Evolutionary conservation across 1,140 invertebrate species (phyloP).

Genomic region (Diachasma alloeum): DNA sequence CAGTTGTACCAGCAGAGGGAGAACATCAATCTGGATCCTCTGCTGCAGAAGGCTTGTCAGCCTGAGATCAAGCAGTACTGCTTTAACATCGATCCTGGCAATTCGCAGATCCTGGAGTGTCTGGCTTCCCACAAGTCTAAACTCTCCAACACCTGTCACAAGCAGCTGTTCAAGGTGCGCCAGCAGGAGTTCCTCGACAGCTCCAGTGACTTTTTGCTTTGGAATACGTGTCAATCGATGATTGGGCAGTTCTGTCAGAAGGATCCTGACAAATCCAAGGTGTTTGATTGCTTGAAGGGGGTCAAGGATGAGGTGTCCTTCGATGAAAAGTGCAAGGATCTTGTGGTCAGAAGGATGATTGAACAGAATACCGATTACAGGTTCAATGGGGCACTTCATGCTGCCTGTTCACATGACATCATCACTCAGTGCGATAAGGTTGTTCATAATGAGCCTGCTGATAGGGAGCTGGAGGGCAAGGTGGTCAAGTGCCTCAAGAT

Average conservation of each 20-base stretch:
- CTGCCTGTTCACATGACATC: conserved; percentile 79
- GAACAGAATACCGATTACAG: conserved; percentile 93
- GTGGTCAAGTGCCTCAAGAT: conserved; percentile 78
- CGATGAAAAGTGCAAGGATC: conserved; percentile 84
- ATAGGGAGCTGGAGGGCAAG: conserved; percentile 64
- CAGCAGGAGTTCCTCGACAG: conserved; percentile 87
- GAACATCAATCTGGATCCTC: conserved; percentile 85
- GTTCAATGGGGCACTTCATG: conserved; percentile 87
- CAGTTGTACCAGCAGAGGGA: conserved; percentile 91
- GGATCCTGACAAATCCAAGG: conserved; percentile 72
- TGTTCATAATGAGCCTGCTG: conserved; percentile 47
- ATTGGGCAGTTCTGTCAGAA: conserved; percentile 82
- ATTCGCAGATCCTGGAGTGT: conserved; percentile 89
- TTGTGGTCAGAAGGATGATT: conserved; percentile 89
- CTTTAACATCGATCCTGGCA: conserved; percentile 75
- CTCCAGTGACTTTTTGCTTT: conserved; percentile 83
- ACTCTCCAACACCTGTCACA: conserved; percentile 77
- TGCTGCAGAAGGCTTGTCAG: conserved; percentile 77
- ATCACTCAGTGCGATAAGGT: conserved; percentile 70
- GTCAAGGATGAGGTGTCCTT: conserved; percentile 84
- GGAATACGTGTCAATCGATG: conserved; percentile 85
- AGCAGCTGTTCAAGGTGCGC: conserved; percentile 83
- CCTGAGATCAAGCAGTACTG: conserved; percentile 83
- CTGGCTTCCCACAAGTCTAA: conserved; percentile 77
- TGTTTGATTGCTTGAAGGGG: conserved; percentile 78